A percentile compares a stretch with the other conserved stretches of the same genome.
Evolutionary conservation across 1,140 invertebrate genomes (phyloP).

Genomic region (Subanguina moxae): DNA sequence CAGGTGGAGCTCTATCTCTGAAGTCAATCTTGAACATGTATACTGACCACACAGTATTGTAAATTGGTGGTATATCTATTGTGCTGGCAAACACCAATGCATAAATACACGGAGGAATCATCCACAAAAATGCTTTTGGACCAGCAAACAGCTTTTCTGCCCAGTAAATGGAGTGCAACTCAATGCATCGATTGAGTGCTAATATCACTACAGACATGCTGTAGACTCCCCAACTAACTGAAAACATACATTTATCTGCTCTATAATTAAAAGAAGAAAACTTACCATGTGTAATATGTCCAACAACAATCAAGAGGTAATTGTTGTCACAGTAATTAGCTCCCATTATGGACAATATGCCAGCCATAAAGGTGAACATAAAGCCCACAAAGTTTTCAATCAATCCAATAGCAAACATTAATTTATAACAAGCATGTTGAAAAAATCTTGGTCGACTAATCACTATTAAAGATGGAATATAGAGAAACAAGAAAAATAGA

Average conservation of each 20-base stretch:
- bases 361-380: neutral
- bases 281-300: neutral
- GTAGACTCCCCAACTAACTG: too few relatives aligned
- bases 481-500: neutral
- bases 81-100: neutral
- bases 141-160: neutral
- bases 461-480: conserved; percentile 1
- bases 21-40: neutral
- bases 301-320: neutral
- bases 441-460: neutral
- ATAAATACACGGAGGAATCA: neutral
- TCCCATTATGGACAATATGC: conserved; percentile 2
- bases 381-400: neutral
- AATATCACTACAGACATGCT: neutral
- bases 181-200: neutral
- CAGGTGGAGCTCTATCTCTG: neutral
- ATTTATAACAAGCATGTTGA: neutral
- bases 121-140: neutral
- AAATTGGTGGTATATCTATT: neutral
- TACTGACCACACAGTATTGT: neutral
- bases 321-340: conserved; percentile 4
- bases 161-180: neutral
- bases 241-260: too few relatives aligned
- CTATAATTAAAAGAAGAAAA: neutral
- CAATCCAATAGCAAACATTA: neutral